Evolutionary conservation across 2,113 vertebrate species (phyloP), one percentile per base, ranked within the genome.

Genomic region (Pseudorectes ferrugineus): DNA sequence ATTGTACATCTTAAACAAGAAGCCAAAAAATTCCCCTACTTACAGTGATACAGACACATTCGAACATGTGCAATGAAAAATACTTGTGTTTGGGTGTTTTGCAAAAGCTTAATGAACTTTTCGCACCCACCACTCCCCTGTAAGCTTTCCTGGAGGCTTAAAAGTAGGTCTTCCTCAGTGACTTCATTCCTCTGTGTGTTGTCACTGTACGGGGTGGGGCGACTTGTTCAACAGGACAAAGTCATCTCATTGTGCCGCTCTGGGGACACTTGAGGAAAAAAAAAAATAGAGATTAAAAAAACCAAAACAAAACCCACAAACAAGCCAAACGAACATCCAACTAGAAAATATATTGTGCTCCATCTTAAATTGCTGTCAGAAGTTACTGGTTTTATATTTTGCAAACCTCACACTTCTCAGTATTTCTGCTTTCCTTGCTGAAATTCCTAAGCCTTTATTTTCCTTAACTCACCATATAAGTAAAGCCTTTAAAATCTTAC

Each of bases 161-260:
- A 26, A 77, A 71, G 33, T 11, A 19, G 29, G 42, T 61, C 33
- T 61, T 93, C 35, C 51, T 81, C 38, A 8, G 38, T 40, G 88
- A 23, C 20, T 84, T 62, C 24, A 1, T 70, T 84, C 63, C 13
- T 52, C 2, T 24, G 20, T 16, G 12, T 66, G 55, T 66, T 74
- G 36, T 57, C 36, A 2, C 24, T 76, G 19, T 31, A 7, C 0
- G 1, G 51, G 49, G 36, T 0, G 0, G 45, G 24, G 28, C 1
- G 3, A 31, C 36, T 73, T 38, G 33, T 65, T 78, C 49, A 23
- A 51, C 49, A 62, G 55, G 51, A 89, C 29, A 2, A 20, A 67
- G 38, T 75, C 38, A 33, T 29, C 57, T 49, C 25, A 8, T 71
- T 36, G 6, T 9, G 2, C 43, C 25, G 24, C 12, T 49, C 5